Base-by-base conservation (phyloP, 2,113 vertebrate species). In the Gallinago jamesoni region DNA sequence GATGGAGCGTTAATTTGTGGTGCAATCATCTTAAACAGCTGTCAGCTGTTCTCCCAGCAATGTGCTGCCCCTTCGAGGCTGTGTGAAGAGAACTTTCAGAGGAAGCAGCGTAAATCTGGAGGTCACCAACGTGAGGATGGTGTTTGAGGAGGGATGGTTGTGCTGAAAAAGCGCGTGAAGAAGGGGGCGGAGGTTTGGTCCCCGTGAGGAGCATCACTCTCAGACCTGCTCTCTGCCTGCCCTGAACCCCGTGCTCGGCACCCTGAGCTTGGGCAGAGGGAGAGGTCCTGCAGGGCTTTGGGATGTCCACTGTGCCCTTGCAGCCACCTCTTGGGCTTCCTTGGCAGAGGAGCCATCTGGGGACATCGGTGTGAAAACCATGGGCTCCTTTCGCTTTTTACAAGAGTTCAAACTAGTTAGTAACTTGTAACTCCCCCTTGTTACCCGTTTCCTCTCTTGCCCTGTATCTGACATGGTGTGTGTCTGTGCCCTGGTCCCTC, bases 331-430 rank as follows among this genome's bases (percentile, higher is more conserved):
- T 21, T 0, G 1, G 11, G 30, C 48, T 30, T 35, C 55, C 30
- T 18, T 25, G 47, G 30, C 47, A 35, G 41, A 28, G 53, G 37
- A 47, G 16, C 37, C 43, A 7, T 12, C 17, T 35, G 37, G 24
- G 47, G 47, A 21, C n/a, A 28, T 35, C 0, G 0, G 12, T 31
- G 27, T 1, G 3, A 28, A 67, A 53, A 25, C 35, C 7, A 0
- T n/a, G 30, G 27, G 9, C 48, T 30, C 17, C 45, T 28, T 37
- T 28, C 19, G 18, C 43, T 56, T 53, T 8, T 43, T 28, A 9
- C 27, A 39, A 33, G 33, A 39, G 25, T 7, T 76, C 19, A 7
- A 28, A 35, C 25, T 9, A 11, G 13, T 31, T 31, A 21, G 48
- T 41, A 55, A 64, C 20, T 30, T 27, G 56, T 27, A 50, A 10